These are phyloP conservation scores for Promerops cafer DNA, from an alignment of 2,113 vertebrate species.

Conservation along the genomic window DNA sequence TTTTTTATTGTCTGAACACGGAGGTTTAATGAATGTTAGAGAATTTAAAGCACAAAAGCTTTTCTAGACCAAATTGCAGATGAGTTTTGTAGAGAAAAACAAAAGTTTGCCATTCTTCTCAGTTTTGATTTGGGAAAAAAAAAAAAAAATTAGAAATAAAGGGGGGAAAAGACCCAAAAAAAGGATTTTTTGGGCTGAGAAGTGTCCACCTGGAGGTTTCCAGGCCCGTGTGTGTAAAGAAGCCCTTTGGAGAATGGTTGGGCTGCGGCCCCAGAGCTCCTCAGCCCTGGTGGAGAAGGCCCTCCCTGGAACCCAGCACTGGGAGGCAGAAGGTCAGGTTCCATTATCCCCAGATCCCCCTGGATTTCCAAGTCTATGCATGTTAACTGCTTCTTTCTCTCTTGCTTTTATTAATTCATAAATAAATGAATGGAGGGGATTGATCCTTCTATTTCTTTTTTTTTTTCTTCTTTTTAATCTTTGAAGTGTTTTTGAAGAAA, in stretches of 20 bases:
- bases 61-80: background rate
- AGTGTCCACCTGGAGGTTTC: background rate
- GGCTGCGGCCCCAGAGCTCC: background rate
- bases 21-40: background rate
- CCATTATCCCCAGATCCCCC: background rate
- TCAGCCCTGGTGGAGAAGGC: background rate
- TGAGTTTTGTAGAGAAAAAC: background rate
- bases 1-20: background rate
- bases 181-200: background rate
- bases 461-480: background rate
- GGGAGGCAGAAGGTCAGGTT: background rate
- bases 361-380: background rate
- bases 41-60: background rate
- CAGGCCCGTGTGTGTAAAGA: background rate
- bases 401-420: constrained; percentile 37
- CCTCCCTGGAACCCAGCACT: background rate
- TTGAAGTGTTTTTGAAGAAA: constrained; percentile 18
- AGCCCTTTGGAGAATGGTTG: rapidly evolving
- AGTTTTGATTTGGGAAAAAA: background rate
- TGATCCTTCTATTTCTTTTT: background rate
- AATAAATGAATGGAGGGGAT: background rate
- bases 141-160: background rate
- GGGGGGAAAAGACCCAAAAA: rapidly evolving
- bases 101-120: background rate
- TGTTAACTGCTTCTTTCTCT: constrained; percentile 17